phyloP scores from a whole-genome alignment of 2,888 invertebrate species.

The Punctoribates punctum region DNA sequence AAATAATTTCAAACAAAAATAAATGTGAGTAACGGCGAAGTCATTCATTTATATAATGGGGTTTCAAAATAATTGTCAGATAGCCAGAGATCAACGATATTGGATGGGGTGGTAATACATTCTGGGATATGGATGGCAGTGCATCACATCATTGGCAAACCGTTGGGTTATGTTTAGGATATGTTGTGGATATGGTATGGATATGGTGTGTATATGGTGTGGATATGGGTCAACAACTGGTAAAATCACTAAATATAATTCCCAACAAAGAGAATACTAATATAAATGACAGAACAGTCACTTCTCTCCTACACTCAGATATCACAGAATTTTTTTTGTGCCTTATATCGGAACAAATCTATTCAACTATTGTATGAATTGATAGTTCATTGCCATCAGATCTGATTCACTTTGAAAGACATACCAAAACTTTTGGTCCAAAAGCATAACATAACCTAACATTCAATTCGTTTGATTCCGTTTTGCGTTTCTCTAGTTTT shows the following conservation, averaged over 20 bases:
- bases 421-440: neutral
- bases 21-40: neutral
- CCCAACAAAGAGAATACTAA: neutral
- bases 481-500: too few species aligned
- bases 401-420: conserved; percentile 4
- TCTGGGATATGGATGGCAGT: too few species aligned
- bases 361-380: neutral
- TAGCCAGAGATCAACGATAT: too few species aligned
- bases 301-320: neutral
- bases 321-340: neutral
- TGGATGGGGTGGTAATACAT: too few species aligned
- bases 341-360: neutral
- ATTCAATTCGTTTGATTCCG: too few species aligned
- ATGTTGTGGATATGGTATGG: too few species aligned
- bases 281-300: neutral
- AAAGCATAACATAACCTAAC: neutral
- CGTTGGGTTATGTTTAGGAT: too few species aligned
- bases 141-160: too few species aligned
- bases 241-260: conserved; percentile 1
- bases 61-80: too few species aligned
- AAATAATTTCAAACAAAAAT: too few species aligned
- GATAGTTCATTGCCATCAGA: conserved; percentile 10
- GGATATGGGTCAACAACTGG: conserved; percentile 9
- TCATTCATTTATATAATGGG: neutral
- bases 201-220: too few species aligned